Base-by-base conservation (phyloP, 2,113 vertebrate species). In the human (Homo sapiens) region DNA sequence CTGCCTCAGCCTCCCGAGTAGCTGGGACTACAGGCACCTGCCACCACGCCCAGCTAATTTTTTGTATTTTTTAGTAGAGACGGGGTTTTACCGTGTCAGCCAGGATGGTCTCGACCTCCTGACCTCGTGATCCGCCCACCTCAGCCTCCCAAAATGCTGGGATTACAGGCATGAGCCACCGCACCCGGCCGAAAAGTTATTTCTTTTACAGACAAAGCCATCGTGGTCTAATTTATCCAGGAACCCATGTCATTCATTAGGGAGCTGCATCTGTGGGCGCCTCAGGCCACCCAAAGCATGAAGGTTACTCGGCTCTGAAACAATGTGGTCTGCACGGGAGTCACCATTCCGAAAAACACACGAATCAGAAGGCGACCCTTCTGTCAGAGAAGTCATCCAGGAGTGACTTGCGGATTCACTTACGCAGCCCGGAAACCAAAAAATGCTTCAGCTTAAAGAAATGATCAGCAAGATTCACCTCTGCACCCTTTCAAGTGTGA, bases 401-500 rank as follows among this genome's bases (percentile, higher is more conserved):
- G 55, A 89, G 61, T 38, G 23, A 38, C 93, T 43, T 84, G 81
- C 97, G 70, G 91, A 32, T 20, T 95, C 96, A 96, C 84, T 89
- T 23, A 97, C 48, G 57, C 83, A 82, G 79, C 87, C 1, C 76
- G 43, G 80, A 93, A 95, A 96, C 14, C 22, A 81, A 96, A 84
- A 96, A 98, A 95, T 0, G 18, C 89, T 72, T 12, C 50, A 0
- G 3, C 83, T 73, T 72, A 76, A 94, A 94, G 97, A 96, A 78
- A 93, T 0, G 2, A 90, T 55, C 0, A 92, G 81, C 97, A 96
- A 91, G 73, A 81, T 61, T 89, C 30, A 81, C 59, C 82, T 80
- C 73, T 96, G 70, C 96, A 84, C 32, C 92, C 97, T 76, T 89
- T 68, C 95, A 82, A 90, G 45, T 92, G 78, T 68, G 35, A 18